Conservation (phyloP, 2,113 vertebrate genomes). For the Xiphias gladius region DNA sequence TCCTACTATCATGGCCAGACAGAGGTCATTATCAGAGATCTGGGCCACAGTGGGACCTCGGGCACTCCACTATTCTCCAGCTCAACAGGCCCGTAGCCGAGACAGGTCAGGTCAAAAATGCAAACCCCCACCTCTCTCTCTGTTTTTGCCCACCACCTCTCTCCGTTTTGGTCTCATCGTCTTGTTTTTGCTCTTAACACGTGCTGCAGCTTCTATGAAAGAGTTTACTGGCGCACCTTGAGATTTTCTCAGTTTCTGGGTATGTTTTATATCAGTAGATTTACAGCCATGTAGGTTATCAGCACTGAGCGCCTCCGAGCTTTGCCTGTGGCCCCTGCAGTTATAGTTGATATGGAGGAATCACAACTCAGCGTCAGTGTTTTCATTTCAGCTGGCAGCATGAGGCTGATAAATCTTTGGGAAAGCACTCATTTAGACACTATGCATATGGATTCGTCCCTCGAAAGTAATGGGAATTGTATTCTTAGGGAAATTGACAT, state of each 20-base stretch:
- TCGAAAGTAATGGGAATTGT: slow-evolving; percentile 75
- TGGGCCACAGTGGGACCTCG: slow-evolving; percentile 67
- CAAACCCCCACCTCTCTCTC: slow-evolving; percentile 19
- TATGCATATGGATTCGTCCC: slow-evolving; percentile 48
- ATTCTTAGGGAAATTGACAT: slow-evolving; percentile 82
- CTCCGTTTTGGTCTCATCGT: slow-evolving; percentile 31
- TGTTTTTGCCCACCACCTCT: neutral
- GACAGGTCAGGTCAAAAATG: slow-evolving; percentile 75
- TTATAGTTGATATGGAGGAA: slow-evolving; percentile 66
- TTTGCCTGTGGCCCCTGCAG: slow-evolving; percentile 69
- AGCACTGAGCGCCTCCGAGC: slow-evolving; percentile 62
- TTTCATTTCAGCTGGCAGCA: slow-evolving; percentile 68
- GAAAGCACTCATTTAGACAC: slow-evolving; percentile 74
- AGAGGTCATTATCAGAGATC: slow-evolving; percentile 82
- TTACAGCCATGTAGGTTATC: slow-evolving; percentile 65
- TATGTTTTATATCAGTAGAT: slow-evolving; percentile 67
- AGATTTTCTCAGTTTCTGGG: slow-evolving; percentile 53
- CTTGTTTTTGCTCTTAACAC: slow-evolving; percentile 24
- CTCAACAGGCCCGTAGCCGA: slow-evolving; percentile 68
- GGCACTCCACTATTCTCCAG: slow-evolving; percentile 70
- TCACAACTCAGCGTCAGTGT: slow-evolving; percentile 65
- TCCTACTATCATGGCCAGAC: slow-evolving; percentile 70
- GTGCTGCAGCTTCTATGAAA: slow-evolving; percentile 8
- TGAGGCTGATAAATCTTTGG: slow-evolving; percentile 71
- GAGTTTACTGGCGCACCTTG: slow-evolving; percentile 43